These are phyloP conservation scores for Achroia grisella DNA, from an alignment of 1,140 invertebrate species.

Conservation along the genomic window DNA sequence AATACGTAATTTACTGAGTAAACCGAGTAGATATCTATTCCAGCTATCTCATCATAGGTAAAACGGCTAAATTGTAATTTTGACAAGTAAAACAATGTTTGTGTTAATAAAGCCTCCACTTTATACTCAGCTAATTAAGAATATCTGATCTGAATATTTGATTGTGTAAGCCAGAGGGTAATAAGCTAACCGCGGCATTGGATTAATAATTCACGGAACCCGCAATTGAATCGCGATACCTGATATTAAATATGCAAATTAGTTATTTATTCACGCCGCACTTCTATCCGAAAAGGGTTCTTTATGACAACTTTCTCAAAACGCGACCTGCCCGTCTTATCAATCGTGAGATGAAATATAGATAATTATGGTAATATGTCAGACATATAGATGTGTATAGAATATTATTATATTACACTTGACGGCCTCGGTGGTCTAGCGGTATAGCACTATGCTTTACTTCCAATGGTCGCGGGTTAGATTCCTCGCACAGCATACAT, in stretches of 20 bases:
- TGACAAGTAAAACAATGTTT: too few relatives aligned
- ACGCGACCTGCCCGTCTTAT: not conserved
- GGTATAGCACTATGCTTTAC: too few relatives aligned
- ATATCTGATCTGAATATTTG: constrained; percentile 48
- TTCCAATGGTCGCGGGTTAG: too few relatives aligned
- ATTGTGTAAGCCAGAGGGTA: constrained; percentile 42
- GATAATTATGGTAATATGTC: too few relatives aligned
- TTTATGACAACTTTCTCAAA: not conserved
- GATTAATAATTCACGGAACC: constrained; percentile 59
- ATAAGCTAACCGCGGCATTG: constrained; percentile 25
- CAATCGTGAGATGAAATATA: not conserved
- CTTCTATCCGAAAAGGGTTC: constrained; percentile 32
- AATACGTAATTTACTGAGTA: too few relatives aligned
- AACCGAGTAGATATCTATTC: too few relatives aligned
- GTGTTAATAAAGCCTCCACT: not conserved
- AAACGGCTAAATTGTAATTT: too few relatives aligned
- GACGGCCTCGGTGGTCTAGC: too few relatives aligned
- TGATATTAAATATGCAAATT: constrained; percentile 65
- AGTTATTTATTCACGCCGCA: constrained; percentile 61
- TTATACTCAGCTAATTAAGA: constrained; percentile 14
- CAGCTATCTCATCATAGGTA: too few relatives aligned
- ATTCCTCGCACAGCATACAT: too few relatives aligned
- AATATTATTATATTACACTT: too few relatives aligned
- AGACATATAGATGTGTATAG: too few relatives aligned
- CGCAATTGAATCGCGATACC: constrained; percentile 61